These are phyloP conservation scores for Hyperoplus lanceolatus DNA, from an alignment of 2,797 vertebrate genomes.

Conservation along the genomic window DNA sequence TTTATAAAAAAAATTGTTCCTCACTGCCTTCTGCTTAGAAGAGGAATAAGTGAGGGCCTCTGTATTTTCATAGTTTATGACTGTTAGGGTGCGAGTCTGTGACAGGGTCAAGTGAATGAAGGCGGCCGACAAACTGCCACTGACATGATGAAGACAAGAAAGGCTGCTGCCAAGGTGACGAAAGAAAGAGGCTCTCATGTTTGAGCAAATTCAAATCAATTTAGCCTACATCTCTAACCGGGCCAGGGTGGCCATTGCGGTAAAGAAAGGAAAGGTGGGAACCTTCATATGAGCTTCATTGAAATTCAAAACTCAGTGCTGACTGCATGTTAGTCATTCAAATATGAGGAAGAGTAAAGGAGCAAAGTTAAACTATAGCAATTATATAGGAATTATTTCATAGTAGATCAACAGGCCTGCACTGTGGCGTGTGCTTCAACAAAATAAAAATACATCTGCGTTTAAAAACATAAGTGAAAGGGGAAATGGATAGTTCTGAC, in stretches of 20 bases:
- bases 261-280: constrained; percentile 67
- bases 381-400: constrained; percentile 60
- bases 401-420: constrained; percentile 59
- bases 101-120: constrained; percentile 68
- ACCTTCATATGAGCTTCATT: constrained; percentile 84
- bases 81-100: constrained; percentile 26
- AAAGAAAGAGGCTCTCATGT: constrained; percentile 62
- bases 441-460: constrained; percentile 52
- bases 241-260: constrained; percentile 62
- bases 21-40: not conserved
- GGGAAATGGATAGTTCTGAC: constrained; percentile 19
- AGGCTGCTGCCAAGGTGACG: constrained; percentile 50
- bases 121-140: constrained; percentile 55
- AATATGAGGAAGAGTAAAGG: constrained; percentile 74
- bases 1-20: not conserved
- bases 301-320: constrained; percentile 82
- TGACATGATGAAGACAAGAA: constrained; percentile 58
- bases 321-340: constrained; percentile 79
- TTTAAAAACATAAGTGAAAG: constrained; percentile 49
- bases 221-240: constrained; percentile 66
- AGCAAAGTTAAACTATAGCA: constrained; percentile 80
- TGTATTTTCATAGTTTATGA: constrained; percentile 22
- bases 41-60: not conserved
- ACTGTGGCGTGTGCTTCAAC: constrained; percentile 40
- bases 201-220: constrained; percentile 67